phyloP scores from a whole-genome alignment of 2,113 vertebrate species.

The Colius striatus region DNA sequence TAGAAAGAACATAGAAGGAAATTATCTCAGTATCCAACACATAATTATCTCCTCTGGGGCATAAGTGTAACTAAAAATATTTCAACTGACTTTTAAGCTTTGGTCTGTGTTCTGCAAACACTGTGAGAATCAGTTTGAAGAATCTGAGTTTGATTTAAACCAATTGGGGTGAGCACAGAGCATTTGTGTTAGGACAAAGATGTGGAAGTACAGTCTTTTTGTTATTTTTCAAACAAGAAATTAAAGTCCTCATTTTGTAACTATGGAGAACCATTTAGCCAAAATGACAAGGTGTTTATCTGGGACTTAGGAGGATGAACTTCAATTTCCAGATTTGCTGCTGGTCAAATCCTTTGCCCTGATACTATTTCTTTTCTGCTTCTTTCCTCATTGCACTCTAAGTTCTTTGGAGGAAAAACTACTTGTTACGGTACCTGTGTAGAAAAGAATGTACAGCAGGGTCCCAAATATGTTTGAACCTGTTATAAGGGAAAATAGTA shows the following conservation, averaged over 20 bases:
- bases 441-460: neutral
- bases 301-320: neutral
- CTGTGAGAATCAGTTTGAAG: neutral
- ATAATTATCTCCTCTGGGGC: neutral
- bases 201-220: neutral
- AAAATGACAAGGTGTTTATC: neutral
- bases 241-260: neutral
- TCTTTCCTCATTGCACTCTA: neutral
- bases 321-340: neutral
- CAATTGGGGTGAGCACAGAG: neutral
- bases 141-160: neutral
- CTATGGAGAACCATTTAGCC: neutral
- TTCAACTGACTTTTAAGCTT: neutral
- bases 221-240: neutral
- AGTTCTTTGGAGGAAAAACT: neutral
- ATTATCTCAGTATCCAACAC: neutral
- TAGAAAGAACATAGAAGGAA: neutral
- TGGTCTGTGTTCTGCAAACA: neutral
- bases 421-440: neutral
- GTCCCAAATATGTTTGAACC: neutral
- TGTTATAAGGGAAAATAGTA: neutral
- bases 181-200: neutral
- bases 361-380: neutral
- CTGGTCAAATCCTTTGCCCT: neutral
- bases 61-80: neutral